These are phyloP conservation scores for Scyliorhinus canicula DNA, from an alignment of 2,797 vertebrate genomes.

Conservation along the genomic window DNA sequence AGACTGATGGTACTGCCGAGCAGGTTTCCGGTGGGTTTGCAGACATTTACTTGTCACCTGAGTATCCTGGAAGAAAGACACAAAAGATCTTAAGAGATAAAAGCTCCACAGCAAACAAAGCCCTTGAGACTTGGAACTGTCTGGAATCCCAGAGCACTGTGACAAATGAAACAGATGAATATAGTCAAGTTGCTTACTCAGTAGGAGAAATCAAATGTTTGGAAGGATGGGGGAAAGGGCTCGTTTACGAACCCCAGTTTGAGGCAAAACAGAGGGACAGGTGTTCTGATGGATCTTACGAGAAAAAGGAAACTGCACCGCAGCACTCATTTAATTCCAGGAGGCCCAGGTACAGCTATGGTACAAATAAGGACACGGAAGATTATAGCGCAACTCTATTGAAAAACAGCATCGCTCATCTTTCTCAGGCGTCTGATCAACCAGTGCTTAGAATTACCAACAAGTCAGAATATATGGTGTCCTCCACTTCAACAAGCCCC, in stretches of 20 bases:
- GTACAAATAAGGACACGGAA: neutral
- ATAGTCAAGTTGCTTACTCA: neutral
- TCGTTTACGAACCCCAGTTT: neutral
- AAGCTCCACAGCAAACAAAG: neutral
- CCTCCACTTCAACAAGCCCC: neutral
- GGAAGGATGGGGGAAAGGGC: neutral
- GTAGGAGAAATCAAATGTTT: neutral
- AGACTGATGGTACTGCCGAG: neutral
- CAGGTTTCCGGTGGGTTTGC: neutral
- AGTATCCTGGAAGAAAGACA: neutral
- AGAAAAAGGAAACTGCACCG: neutral
- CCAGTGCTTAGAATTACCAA: neutral
- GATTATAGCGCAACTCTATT: neutral
- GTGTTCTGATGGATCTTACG: neutral
- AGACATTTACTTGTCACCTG: neutral
- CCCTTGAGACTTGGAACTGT: neutral
- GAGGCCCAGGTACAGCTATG: neutral
- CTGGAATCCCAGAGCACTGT: neutral
- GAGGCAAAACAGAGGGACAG: neutral
- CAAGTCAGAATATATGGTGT: conserved; percentile 18
- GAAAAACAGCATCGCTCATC: neutral
- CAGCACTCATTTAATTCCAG: neutral
- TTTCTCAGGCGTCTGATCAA: neutral
- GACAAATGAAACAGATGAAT: neutral
- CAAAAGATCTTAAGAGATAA: neutral